These are phyloP conservation scores for Camponotus vicinus DNA, from an alignment of 1,140 invertebrate genomes.

Conservation along the genomic window DNA sequence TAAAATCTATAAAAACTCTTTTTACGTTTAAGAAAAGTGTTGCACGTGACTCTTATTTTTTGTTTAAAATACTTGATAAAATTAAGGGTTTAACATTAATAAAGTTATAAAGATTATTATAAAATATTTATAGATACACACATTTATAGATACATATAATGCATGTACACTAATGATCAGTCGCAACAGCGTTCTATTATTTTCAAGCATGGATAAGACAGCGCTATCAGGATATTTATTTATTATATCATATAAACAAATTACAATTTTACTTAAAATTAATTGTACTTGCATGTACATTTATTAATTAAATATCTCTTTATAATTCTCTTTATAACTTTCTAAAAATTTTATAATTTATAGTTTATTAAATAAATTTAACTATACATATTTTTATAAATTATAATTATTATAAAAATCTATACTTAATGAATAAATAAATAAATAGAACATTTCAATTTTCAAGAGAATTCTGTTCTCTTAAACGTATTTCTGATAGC, in stretches of 20 bases:
- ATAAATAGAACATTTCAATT: not conserved
- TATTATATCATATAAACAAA: conserved; percentile 9
- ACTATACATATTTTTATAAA: not conserved
- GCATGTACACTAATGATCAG: not conserved
- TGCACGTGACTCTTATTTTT: not conserved
- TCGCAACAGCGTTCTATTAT: not conserved
- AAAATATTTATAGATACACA: not conserved
- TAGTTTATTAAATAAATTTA: conserved; percentile 8
- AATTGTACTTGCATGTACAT: not conserved
- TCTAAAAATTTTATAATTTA: not conserved
- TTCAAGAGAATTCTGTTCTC: not conserved
- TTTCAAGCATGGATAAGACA: not conserved
- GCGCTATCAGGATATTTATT: not conserved
- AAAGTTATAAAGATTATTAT: not conserved
- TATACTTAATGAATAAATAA: not conserved
- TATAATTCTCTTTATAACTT: not conserved
- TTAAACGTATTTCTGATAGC: not conserved
- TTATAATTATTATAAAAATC: not conserved
- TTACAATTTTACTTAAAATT: not conserved
- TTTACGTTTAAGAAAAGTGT: not conserved
- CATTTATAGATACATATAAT: too few relatives aligned
- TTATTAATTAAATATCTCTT: not conserved
- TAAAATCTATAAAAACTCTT: not conserved
- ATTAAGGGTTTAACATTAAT: not conserved
- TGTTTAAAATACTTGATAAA: conserved; percentile 42